A percentile compares a stretch with the other conserved stretches of the same genome.
Conservation (phyloP, 2,888 invertebrate genomes). For the Brachyptera risi region DNA sequence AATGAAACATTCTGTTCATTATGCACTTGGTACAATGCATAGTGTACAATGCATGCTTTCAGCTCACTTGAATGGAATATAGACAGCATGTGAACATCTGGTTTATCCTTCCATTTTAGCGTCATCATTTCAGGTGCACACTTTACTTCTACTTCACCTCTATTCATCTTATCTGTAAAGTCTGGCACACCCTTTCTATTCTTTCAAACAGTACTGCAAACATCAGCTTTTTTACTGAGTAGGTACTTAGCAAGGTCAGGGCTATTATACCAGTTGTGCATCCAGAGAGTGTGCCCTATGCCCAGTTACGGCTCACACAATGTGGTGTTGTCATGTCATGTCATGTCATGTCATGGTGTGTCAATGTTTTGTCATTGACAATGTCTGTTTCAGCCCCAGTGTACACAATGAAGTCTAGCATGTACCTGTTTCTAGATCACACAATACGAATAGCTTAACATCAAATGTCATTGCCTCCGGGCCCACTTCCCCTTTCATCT, state of each 20-base stretch:
- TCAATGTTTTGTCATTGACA: too few relatives aligned
- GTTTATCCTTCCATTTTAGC: conserved; percentile 41
- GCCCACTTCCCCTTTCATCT: too few relatives aligned
- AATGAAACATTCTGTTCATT: conserved; percentile 28
- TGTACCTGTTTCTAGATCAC: too few relatives aligned
- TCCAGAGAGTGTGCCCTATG: conserved; percentile 34
- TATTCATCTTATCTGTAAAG: conserved; percentile 31
- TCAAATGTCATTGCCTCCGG: too few relatives aligned
- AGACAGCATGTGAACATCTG: conserved; percentile 38
- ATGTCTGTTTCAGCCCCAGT: too few relatives aligned
- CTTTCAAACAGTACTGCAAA: conserved; percentile 35
- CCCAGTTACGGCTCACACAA: conserved; percentile 31
- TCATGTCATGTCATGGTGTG: too few relatives aligned
- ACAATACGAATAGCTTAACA: too few relatives aligned
- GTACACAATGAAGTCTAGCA: too few relatives aligned
- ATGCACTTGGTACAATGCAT: conserved; percentile 30
- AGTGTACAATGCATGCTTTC: conserved; percentile 34
- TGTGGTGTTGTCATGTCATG: too few relatives aligned
- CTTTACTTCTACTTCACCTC: background rate
- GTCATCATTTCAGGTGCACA: background rate
- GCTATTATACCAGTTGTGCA: conserved; percentile 38
- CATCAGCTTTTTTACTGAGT: conserved; percentile 30
- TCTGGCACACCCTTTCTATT: conserved; percentile 36
- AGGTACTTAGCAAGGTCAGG: conserved; percentile 23
- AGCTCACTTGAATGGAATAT: conserved; percentile 37